Percentiles rank a stretch among this genome's conserved stretches.
Evolutionary conservation across 2,888 invertebrate species (phyloP).

Genomic region (Clitarchus hookeri): DNA sequence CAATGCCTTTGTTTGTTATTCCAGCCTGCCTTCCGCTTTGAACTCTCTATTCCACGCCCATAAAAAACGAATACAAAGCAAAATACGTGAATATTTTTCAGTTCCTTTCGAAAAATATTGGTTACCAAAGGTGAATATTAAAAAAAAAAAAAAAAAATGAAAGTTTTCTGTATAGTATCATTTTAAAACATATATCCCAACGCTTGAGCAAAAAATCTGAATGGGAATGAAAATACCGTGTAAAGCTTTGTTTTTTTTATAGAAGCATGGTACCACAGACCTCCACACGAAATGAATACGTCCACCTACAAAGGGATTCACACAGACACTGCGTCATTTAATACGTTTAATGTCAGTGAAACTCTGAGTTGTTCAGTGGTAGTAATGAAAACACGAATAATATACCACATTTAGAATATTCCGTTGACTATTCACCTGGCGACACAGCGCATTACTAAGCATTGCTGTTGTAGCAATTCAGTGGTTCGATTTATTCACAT

Average conservation of each 20-base stretch:
- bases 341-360: not conserved
- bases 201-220: not conserved
- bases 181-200: not conserved
- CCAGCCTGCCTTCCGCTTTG: not conserved
- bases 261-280: not conserved
- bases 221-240: not conserved
- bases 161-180: not conserved
- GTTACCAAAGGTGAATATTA: not conserved
- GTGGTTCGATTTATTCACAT: no score
- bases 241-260: not conserved
- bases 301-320: not conserved
- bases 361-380: not conserved
- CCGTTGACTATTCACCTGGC: no score
- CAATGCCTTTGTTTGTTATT: not conserved
- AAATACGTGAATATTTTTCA: not conserved
- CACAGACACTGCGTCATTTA: not conserved
- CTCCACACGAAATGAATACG: not conserved
- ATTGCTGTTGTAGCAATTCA: no score
- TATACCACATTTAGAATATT: no score
- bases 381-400: no score
- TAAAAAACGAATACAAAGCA: not conserved
- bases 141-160: not conserved
- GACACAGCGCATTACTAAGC: no score
- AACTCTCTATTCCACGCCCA: not conserved
- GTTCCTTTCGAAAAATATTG: not conserved